A percentile compares a stretch with the other conserved stretches of the same genome.
These are phyloP conservation scores for Balanococcus diminutus DNA, from an alignment of 2,888 invertebrate genomes.

Conservation along the genomic window DNA sequence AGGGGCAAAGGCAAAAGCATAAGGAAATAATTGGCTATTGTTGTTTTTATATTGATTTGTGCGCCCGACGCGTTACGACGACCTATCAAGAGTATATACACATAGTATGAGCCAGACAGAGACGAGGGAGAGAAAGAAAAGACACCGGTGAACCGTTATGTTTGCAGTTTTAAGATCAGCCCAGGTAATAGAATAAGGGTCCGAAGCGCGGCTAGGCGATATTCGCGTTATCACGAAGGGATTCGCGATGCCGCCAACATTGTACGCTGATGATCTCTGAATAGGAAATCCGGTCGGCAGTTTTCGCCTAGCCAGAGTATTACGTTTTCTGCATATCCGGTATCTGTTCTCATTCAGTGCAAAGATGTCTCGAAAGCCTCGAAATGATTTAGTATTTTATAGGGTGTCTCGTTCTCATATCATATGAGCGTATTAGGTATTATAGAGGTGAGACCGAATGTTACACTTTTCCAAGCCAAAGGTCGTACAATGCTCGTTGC, in stretches of 20 bases:
- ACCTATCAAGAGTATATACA: no score
- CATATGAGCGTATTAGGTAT: no score
- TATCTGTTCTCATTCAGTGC: background rate
- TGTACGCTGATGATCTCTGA: no score
- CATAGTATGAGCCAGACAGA: conserved; percentile 1
- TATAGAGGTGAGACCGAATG: no score
- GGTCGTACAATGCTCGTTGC: background rate
- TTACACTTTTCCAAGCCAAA: background rate
- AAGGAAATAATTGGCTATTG: conserved; percentile 50
- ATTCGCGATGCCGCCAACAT: background rate
- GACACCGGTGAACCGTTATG: conserved; percentile 14
- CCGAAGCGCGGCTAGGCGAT: background rate
- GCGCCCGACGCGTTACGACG: background rate
- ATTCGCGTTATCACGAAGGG: background rate
- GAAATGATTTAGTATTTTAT: background rate
- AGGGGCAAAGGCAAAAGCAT: background rate
- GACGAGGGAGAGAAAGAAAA: background rate
- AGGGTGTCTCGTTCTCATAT: background rate
- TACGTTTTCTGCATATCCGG: conserved; percentile 18
- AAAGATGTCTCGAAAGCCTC: background rate
- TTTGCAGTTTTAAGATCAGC: background rate
- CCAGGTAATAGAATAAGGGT: background rate
- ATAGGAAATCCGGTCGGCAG: background rate
- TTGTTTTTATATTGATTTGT: conserved; percentile 46
- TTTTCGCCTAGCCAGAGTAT: background rate